phyloP scores from a whole-genome alignment of 2,888 invertebrate genomes.

The Gryllus longicercus region DNA sequence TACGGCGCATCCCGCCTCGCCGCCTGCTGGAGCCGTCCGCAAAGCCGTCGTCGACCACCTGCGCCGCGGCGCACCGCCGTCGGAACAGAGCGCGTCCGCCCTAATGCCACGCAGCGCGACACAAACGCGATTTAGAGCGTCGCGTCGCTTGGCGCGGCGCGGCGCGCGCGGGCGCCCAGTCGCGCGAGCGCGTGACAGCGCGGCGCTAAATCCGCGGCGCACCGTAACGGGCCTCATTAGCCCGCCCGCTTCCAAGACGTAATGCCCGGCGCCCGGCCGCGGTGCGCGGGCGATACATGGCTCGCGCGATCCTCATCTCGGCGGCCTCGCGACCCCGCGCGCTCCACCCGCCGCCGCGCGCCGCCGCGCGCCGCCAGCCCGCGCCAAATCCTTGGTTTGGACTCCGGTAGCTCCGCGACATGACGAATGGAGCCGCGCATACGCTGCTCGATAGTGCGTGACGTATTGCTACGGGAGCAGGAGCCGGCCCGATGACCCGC shows the following conservation, averaged over 20 bases:
- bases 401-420: background rate
- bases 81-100: background rate
- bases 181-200: background rate
- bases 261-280: background rate
- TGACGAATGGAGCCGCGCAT: constrained; percentile 7
- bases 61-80: background rate
- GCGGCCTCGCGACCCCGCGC: background rate
- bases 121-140: background rate
- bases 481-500: background rate
- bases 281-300: background rate
- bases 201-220: background rate
- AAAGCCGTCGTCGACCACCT: background rate
- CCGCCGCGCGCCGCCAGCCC: background rate
- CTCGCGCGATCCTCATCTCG: background rate
- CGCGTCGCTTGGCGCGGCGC: too few species aligned
- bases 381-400: background rate
- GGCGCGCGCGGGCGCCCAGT: background rate
- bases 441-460: background rate
- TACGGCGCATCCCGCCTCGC: too few species aligned
- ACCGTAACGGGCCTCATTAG: background rate
- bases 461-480: constrained; percentile 8
- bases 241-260: background rate
- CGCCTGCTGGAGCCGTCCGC: background rate
- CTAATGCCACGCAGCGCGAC: background rate
- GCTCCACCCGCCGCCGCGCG: background rate